phyloP scores from a whole-genome alignment of 64 coral and sea anemone species.

The Orbicella faveolata region DNA sequence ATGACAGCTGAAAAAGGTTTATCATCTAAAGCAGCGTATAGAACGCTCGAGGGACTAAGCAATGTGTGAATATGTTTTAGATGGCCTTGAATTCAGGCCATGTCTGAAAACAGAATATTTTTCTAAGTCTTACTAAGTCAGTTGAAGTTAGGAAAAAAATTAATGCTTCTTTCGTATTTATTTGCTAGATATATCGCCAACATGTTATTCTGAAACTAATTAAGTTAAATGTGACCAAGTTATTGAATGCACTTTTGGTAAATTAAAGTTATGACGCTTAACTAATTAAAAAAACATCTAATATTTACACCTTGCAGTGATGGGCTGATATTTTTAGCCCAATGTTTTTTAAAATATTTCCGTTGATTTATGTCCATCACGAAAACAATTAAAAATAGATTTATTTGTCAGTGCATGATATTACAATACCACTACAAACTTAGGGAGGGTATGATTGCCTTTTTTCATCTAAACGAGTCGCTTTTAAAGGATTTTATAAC shows the following conservation, averaged over 20 bases:
- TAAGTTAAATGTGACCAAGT: no score
- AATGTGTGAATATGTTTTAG: no score
- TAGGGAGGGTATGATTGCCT: neutral
- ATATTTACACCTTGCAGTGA: no score
- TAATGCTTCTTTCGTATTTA: no score
- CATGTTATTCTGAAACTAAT: no score
- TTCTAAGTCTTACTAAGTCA: neutral
- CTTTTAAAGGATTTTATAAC: neutral
- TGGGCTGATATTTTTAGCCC: no score
- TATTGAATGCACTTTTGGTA: neutral
- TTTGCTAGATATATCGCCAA: no score
- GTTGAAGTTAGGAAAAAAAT: no score
- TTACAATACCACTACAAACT: neutral
- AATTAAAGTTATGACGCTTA: constrained; percentile 2
- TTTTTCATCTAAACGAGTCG: neutral
- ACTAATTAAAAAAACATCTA: neutral
- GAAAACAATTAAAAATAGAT: neutral
- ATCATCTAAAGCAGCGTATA: no score
- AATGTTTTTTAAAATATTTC: neutral
- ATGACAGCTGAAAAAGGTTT: neutral
- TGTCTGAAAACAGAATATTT: neutral
- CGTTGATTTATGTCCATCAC: neutral
- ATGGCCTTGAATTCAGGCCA: no score
- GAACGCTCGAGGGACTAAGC: no score
- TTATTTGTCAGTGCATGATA: neutral